phyloP scores from a whole-genome alignment of 2,888 invertebrate species.

The Boloria selene region DNA sequence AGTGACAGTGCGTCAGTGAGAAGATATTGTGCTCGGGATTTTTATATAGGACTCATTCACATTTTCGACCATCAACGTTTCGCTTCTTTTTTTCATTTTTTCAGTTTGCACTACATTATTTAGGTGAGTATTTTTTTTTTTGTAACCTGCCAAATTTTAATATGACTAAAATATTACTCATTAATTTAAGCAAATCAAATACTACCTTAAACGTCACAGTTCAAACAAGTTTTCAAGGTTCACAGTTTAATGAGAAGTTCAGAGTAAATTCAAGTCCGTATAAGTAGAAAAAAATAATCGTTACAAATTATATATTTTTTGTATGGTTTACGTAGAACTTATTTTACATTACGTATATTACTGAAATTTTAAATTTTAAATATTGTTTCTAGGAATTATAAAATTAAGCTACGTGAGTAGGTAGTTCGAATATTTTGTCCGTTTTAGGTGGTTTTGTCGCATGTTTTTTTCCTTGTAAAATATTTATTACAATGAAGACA shows the following conservation, averaged over 20 bases:
- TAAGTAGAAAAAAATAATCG: conserved; percentile 2
- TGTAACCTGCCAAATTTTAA: background rate
- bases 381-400: too few relatives aligned
- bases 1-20: conserved; percentile 77
- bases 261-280: conserved; percentile 3
- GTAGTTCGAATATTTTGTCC: too few relatives aligned
- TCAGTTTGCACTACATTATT: conserved; percentile 57
- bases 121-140: conserved; percentile 42
- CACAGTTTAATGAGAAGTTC: conserved; percentile 22
- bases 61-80: conserved; percentile 51
- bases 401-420: too few relatives aligned
- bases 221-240: conserved; percentile 39
- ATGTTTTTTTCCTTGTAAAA: too few relatives aligned
- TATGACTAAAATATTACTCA: background rate
- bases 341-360: background rate
- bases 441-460: too few relatives aligned
- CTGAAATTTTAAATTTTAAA: too few relatives aligned
- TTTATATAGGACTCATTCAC: conserved; percentile 53
- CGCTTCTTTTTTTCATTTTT: conserved; percentile 28
- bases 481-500: too few relatives aligned
- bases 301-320: conserved; percentile 2
- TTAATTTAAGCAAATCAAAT: conserved; percentile 23
- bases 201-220: conserved; percentile 19
- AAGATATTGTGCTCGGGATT: conserved; percentile 64
- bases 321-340: conserved; percentile 2